A percentile compares a stretch with the other conserved stretches of the same genome.
phyloP scores from a whole-genome alignment of 2,888 invertebrate genomes.

The Melitaea athalia region DNA sequence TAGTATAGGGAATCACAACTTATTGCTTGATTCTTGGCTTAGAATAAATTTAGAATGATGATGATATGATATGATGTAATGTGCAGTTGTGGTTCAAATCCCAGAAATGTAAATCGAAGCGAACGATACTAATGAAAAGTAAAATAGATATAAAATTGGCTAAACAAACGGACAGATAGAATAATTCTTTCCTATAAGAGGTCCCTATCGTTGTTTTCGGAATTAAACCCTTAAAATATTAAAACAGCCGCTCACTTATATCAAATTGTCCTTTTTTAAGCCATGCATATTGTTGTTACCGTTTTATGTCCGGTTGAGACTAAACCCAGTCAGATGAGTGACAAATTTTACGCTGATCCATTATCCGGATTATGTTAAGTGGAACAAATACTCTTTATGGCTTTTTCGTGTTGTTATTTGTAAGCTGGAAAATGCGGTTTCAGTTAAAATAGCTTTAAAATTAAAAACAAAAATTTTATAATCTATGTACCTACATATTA shows the following conservation, averaged over 20 bases:
- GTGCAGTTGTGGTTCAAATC: too few relatives aligned
- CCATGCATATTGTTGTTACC: not conserved
- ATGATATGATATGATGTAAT: too few relatives aligned
- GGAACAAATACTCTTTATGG: slow-evolving; percentile 9
- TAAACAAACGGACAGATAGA: too few relatives aligned
- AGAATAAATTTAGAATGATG: too few relatives aligned
- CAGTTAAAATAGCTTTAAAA: not conserved
- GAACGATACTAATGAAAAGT: too few relatives aligned
- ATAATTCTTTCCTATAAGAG: not conserved
- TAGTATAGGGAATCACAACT: too few relatives aligned
- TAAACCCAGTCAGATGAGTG: slow-evolving; percentile 9
- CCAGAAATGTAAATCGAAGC: too few relatives aligned
- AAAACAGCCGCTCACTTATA: not conserved
- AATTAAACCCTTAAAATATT: not conserved
- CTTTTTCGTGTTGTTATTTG: slow-evolving; percentile 5
- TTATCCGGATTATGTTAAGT: slow-evolving; percentile 13
- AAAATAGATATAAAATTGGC: too few relatives aligned
- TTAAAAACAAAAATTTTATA: not conserved
- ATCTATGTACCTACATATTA: too few relatives aligned
- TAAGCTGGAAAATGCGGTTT: slow-evolving; percentile 7
- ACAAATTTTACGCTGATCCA: slow-evolving; percentile 10
- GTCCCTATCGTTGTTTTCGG: not conserved
- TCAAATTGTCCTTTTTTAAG: not conserved
- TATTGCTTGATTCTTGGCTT: too few relatives aligned
- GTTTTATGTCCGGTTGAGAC: slow-evolving; percentile 10